Conservation (phyloP, 53 echinoderm and acorn worm species). For the Echinometra lucunter region DNA sequence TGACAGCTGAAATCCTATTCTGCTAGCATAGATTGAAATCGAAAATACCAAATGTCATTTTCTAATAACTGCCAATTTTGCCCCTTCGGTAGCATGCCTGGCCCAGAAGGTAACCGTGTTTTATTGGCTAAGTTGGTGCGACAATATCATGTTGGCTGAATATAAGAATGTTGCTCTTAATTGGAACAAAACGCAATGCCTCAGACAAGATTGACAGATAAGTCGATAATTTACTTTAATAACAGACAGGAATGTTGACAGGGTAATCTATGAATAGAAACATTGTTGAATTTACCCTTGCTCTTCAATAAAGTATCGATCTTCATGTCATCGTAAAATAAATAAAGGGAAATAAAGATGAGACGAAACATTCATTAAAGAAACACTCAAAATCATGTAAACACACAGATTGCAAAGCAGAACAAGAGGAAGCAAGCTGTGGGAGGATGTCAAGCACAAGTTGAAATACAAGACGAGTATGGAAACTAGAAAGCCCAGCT, state of each 20-base stretch:
- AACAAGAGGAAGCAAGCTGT: not conserved
- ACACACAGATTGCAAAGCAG: not conserved
- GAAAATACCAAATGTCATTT: constrained; percentile 42
- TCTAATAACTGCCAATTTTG: constrained; percentile 24
- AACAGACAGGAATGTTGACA: not conserved
- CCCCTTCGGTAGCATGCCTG: not conserved
- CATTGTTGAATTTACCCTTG: not conserved
- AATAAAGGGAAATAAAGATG: not conserved
- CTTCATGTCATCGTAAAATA: not conserved
- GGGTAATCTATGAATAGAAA: not conserved
- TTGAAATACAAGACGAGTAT: not conserved
- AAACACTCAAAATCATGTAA: not conserved
- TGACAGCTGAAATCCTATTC: constrained; percentile 1
- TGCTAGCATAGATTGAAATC: constrained; percentile 16
- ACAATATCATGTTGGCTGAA: not conserved
- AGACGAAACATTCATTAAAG: not conserved
- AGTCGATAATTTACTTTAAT: constrained; percentile 24
- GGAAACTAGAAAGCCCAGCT: not conserved
- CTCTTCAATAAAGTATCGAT: not conserved
- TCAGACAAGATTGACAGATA: not conserved
- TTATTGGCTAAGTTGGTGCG: not conserved
- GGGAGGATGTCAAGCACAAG: not conserved
- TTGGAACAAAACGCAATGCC: not conserved
- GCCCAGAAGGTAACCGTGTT: not conserved
- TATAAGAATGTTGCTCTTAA: not conserved